phyloP scores from a whole-genome alignment of 2,888 invertebrate species.

The Lymantria dispar region DNA sequence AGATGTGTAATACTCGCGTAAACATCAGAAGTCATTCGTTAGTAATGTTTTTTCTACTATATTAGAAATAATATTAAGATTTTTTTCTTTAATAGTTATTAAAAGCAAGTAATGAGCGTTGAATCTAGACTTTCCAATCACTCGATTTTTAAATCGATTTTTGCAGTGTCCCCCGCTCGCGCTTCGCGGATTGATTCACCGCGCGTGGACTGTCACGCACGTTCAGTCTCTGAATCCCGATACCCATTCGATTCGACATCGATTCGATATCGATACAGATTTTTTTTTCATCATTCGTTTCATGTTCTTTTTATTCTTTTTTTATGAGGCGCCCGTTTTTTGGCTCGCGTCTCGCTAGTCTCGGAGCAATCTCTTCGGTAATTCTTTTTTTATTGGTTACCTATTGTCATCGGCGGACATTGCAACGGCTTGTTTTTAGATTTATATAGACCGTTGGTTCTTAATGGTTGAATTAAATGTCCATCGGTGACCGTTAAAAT shows the following conservation, averaged over 20 bases:
- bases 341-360: slow-evolving; percentile 54
- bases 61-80: background rate
- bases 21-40: too few relatives aligned
- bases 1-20: too few relatives aligned
- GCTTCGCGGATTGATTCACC: slow-evolving; percentile 52
- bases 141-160: slow-evolving; percentile 54
- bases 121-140: slow-evolving; percentile 36
- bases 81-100: background rate
- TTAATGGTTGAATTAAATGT: slow-evolving; percentile 54
- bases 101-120: slow-evolving; percentile 15
- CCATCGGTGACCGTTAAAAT: slow-evolving; percentile 42
- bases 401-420: slow-evolving; percentile 55
- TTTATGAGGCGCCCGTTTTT: slow-evolving; percentile 53
- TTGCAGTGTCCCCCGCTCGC: slow-evolving; percentile 51
- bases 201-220: slow-evolving; percentile 72
- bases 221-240: slow-evolving; percentile 47
- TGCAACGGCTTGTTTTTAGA: slow-evolving; percentile 52
- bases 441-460: slow-evolving; percentile 57
- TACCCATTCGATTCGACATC: slow-evolving; percentile 61
- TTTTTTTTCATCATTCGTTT: slow-evolving; percentile 47
- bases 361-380: slow-evolving; percentile 55
- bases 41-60: background rate
- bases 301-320: slow-evolving; percentile 38
- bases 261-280: slow-evolving; percentile 37
- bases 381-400: slow-evolving; percentile 44